Conservation (phyloP, 2,113 vertebrate genomes). For the Pelusios castaneus region DNA sequence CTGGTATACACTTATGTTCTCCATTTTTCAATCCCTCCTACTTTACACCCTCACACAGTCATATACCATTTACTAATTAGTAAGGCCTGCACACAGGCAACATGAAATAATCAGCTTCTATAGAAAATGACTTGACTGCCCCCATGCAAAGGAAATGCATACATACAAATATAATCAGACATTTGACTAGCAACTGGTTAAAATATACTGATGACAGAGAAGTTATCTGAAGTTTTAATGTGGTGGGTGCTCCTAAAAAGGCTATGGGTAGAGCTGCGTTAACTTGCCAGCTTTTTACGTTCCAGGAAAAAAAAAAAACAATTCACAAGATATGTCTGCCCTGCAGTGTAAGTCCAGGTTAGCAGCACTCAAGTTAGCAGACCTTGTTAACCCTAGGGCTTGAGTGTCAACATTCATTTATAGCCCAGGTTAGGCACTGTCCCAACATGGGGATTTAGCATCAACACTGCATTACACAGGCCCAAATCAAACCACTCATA, state of each 20-base stretch:
- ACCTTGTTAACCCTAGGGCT: neutral
- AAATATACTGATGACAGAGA: neutral
- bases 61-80: neutral
- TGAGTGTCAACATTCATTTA: neutral
- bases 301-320: neutral
- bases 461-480: neutral
- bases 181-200: neutral
- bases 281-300: neutral
- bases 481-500: neutral
- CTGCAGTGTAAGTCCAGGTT: neutral
- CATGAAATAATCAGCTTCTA: neutral
- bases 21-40: neutral
- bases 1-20: fast-evolving
- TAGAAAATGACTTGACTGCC: neutral
- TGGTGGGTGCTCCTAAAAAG: neutral
- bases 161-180: neutral
- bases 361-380: neutral
- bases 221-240: neutral
- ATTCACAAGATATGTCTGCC: neutral
- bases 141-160: neutral
- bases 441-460: neutral
- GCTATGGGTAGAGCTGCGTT: neutral
- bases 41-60: fast-evolving
- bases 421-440: neutral
- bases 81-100: neutral